phyloP scores from a whole-genome alignment of 2,888 invertebrate species.

The Andrena hattorfiana region DNA sequence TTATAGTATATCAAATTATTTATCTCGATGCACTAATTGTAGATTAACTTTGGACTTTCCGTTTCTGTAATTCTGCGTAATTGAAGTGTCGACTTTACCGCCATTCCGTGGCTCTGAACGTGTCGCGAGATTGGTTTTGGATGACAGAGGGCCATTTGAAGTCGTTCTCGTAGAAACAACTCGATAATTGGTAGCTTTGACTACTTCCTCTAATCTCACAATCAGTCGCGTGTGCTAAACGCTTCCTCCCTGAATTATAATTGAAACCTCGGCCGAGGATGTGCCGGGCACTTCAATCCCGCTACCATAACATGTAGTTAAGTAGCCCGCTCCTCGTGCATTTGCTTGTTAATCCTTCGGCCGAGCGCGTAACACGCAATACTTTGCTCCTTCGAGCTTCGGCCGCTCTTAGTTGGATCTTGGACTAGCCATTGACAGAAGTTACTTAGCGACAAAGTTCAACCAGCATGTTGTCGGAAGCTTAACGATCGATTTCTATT shows the following conservation, averaged over 20 bases:
- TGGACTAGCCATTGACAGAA: background rate
- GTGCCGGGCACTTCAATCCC: slow-evolving; percentile 37
- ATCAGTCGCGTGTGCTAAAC: slow-evolving; percentile 63
- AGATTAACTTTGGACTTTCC: too few relatives aligned
- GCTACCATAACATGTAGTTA: slow-evolving; percentile 5
- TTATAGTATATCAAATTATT: too few relatives aligned
- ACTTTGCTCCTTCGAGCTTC: background rate
- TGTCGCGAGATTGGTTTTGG: slow-evolving; percentile 4
- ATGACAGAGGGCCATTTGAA: slow-evolving; percentile 7
- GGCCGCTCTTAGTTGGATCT: background rate
- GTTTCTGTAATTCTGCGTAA: too few relatives aligned
- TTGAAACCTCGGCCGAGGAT: slow-evolving; percentile 48
- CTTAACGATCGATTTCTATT: slow-evolving; percentile 34
- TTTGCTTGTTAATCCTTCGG: background rate
- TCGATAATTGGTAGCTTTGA: slow-evolving; percentile 53
- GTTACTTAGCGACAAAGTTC: slow-evolving; percentile 20
- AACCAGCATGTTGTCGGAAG: slow-evolving; percentile 22
- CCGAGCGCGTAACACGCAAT: background rate
- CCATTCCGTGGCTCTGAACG: background rate
- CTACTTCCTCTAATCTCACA: slow-evolving; percentile 68
- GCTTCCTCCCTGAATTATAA: slow-evolving; percentile 67
- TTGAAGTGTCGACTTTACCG: too few relatives aligned
- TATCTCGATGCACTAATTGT: too few relatives aligned
- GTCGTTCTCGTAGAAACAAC: slow-evolving; percentile 36
- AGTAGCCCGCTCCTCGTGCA: background rate